Evolutionary conservation across 2,113 vertebrate genomes (phyloP).

Genomic region (Sphaerodactylus townsendi): DNA sequence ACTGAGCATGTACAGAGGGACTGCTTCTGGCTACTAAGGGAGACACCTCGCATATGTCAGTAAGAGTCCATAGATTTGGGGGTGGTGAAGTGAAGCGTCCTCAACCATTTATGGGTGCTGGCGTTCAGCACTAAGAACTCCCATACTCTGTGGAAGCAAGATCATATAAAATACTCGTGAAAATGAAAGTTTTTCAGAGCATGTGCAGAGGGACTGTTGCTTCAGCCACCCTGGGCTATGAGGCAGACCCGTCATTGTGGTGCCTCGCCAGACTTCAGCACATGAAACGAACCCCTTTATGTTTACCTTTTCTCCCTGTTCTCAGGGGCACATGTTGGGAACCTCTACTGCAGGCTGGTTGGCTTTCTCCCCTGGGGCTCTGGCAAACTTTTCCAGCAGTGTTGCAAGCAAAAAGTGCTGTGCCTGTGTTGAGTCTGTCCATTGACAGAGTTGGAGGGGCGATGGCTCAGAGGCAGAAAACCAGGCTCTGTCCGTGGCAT

Average conservation of each 20-base stretch:
- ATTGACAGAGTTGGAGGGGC: background rate
- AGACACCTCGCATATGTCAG: too few species aligned
- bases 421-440: too few species aligned
- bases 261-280: background rate
- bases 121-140: background rate
- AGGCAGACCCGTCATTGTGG: background rate
- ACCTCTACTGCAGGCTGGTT: background rate
- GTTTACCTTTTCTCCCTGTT: background rate
- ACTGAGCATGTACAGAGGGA: background rate
- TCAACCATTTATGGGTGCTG: background rate
- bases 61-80: background rate
- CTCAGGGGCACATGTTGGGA: accelerated
- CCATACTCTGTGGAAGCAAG: too few species aligned
- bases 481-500: too few species aligned
- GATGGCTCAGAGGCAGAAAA: too few species aligned
- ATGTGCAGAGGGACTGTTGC: background rate
- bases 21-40: background rate
- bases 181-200: too few species aligned
- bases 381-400: background rate
- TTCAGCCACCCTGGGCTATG: background rate
- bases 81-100: background rate
- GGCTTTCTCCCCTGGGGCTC: background rate
- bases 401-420: background rate
- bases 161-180: too few species aligned
- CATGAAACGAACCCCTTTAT: background rate